Evolutionary conservation across 2,113 vertebrate species (phyloP), one percentile per base, ranked within the genome.

Genomic region (Bubo bubo): DNA sequence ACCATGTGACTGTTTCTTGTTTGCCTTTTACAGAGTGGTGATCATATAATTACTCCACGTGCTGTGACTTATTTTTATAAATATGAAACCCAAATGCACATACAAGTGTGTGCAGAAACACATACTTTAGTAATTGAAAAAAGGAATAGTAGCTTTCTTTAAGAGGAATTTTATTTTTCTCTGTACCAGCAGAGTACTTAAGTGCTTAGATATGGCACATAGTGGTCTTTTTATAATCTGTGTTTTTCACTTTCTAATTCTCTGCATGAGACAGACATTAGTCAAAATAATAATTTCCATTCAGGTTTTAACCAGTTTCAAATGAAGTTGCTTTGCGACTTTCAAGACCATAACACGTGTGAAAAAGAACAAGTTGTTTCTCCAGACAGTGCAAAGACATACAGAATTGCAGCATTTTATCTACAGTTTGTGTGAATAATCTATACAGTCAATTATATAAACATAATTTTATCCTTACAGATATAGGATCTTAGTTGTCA

Each of bases 211-310:
- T 88, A 58, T 49, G 49, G 43, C 43, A 87, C 67, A 77, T 17
- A 49, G 13, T 58, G 45, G 30, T 93, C 73, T 93, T 95, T 85
- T 82, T 88, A 82, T 90, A 90, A 68, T 34, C 52, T 60, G 7
- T 89, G 26, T 20, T 93, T 93, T 91, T 64, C 39, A 11, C 43
- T 85, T 85, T 92, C 35, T 85, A 45, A 68, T 75, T 79, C 85
- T 82, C 74, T 93, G 77, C 70, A 53, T 75, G 87, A 93, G 63
- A 66, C 55, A 91, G 45, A 63, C 34, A 27, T 79, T 64, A 95
- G 63, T 86, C 76, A 94, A 97, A 94, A 95, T 64, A 91, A 72
- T 70, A 75, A 88, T 94, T 92, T 91, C 37, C 71, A 68, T 87
- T 82, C 5, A 5, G 23, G n/a, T 68, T 91, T 94, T 87, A 75